These are phyloP conservation scores for Fulmarus glacialis DNA, from an alignment of 2,113 vertebrate genomes.

Conservation along the genomic window DNA sequence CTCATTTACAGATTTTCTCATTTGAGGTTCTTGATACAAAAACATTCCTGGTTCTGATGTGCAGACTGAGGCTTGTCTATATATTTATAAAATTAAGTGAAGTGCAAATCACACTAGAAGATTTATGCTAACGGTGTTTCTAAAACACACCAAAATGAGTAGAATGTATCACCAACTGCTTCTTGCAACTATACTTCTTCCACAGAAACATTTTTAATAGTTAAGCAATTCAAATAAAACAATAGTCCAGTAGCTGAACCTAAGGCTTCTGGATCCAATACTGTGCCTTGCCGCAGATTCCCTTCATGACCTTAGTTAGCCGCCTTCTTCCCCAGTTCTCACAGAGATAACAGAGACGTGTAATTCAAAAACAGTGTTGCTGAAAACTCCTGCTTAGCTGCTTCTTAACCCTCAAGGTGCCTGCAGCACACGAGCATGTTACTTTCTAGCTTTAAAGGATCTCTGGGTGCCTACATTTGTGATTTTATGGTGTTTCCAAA, in stretches of 20 bases:
- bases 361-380: conserved; percentile 39
- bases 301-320: neutral
- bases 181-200: conserved; percentile 43
- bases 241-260: neutral
- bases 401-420: conserved; percentile 29
- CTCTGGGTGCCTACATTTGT: neutral
- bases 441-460: neutral
- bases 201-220: conserved; percentile 62
- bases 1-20: conserved; percentile 75
- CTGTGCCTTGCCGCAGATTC: neutral
- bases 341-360: neutral
- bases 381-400: conserved; percentile 5
- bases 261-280: neutral
- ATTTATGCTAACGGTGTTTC: conserved; percentile 74
- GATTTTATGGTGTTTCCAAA: neutral
- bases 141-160: conserved; percentile 73
- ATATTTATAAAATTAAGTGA: conserved; percentile 76
- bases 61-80: conserved; percentile 75
- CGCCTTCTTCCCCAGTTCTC: neutral
- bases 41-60: conserved; percentile 74
- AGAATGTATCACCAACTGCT: conserved; percentile 72
- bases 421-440: neutral
- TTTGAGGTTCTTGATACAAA: conserved; percentile 75
- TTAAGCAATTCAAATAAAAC: conserved; percentile 18
- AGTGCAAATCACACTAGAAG: conserved; percentile 74